These are phyloP conservation scores for chimpanzee (Pan troglodytes) DNA, from an alignment of 2,113 vertebrate genomes.

Conservation along the genomic window DNA sequence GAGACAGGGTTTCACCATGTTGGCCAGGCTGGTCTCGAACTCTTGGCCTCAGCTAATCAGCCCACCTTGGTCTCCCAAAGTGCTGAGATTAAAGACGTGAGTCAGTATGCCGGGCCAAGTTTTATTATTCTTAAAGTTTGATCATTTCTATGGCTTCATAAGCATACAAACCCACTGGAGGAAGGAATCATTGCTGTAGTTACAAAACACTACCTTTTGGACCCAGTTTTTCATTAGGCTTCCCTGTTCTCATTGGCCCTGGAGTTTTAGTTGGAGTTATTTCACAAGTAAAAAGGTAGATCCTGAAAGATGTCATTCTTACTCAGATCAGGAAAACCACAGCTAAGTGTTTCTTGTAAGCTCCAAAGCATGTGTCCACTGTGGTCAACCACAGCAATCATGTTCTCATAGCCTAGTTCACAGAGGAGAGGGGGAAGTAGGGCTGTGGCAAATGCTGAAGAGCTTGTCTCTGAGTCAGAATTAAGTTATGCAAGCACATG, in stretches of 20 bases:
- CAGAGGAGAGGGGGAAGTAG: rapidly evolving
- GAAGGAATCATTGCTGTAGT: rapidly evolving
- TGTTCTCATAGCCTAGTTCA: background rate
- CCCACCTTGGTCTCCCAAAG: too few relatives aligned
- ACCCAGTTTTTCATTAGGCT: background rate
- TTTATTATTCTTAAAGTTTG: background rate
- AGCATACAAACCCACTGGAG: rapidly evolving
- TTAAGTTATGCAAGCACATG: background rate
- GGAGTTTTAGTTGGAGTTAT: background rate
- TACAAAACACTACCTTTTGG: background rate
- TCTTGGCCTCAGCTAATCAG: too few relatives aligned
- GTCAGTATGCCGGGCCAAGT: too few relatives aligned
- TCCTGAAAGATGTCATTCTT: background rate
- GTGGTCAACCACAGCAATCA: background rate
- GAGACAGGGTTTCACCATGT: too few relatives aligned
- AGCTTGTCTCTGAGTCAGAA: background rate
- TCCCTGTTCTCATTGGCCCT: background rate
- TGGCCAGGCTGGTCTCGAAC: too few relatives aligned
- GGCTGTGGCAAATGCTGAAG: background rate
- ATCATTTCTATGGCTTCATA: background rate
- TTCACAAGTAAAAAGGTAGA: background rate
- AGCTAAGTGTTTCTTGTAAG: constrained; percentile 24
- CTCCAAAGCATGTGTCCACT: background rate
- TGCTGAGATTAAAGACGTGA: too few relatives aligned
- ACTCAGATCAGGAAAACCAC: background rate